Conservation (phyloP, 2,113 vertebrate genomes). For the Martes martes region DNA sequence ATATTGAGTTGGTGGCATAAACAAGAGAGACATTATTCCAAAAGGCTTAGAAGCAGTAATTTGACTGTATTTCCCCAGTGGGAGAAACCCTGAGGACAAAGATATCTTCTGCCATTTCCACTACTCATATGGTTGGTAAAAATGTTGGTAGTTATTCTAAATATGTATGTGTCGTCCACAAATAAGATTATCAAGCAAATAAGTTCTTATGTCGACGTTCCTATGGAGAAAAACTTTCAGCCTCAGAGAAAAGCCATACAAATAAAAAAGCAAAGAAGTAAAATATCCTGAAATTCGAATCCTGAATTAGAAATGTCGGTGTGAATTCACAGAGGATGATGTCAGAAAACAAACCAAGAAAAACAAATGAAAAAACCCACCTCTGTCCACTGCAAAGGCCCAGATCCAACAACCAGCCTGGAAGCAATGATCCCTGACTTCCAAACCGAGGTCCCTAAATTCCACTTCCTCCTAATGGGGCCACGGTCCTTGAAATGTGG, state of each 20-base stretch:
- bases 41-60: neutral
- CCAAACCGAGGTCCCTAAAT: neutral
- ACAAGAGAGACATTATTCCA: neutral
- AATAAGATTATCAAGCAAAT: neutral
- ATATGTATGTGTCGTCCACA: neutral
- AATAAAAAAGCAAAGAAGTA: neutral
- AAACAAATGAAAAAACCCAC: neutral
- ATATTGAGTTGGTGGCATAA: neutral
- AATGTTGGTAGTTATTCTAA: neutral
- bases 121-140: neutral
- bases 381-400: neutral
- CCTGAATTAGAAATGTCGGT: neutral
- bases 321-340: neutral
- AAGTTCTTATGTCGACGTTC: neutral
- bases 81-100: neutral
- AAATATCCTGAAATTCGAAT: neutral
- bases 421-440: neutral
- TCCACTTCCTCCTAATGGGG: neutral
- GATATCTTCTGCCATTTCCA: neutral
- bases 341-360: neutral
- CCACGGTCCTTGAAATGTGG: fast-evolving
- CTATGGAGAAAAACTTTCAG: neutral
- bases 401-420: neutral
- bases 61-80: neutral
- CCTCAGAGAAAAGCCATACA: neutral